Evolutionary conservation across 1,140 invertebrate genomes (phyloP).

Genomic region (Portunus trituberculatus): DNA sequence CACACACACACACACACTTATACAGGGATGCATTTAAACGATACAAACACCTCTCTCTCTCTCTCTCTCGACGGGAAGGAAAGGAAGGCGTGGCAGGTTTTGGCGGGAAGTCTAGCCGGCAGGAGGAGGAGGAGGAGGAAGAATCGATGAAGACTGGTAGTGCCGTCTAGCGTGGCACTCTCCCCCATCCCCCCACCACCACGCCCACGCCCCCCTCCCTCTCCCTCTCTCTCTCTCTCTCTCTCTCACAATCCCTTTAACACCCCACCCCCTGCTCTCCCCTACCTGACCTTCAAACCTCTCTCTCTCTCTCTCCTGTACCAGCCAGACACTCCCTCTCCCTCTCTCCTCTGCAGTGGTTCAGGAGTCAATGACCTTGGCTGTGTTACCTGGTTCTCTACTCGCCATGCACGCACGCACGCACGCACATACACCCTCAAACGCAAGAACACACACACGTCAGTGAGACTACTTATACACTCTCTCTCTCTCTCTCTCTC

Average conservation of each 20-base stretch:
- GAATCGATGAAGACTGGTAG: background rate
- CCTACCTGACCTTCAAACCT: background rate
- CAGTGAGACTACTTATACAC: background rate
- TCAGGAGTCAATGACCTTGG: slow-evolving; percentile 18
- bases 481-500: background rate
- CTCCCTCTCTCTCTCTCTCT: background rate
- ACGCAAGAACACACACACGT: background rate
- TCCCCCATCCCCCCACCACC: background rate
- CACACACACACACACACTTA: slow-evolving; percentile 19
- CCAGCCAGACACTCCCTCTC: background rate
- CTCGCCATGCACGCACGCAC: background rate
- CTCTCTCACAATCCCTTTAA: background rate
- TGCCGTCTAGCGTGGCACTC: slow-evolving; percentile 33
- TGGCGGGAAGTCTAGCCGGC: slow-evolving; percentile 52
- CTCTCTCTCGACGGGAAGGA: background rate
- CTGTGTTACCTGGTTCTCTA: background rate
- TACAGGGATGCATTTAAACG: background rate
- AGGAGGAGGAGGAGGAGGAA: background rate
- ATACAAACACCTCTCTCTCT: background rate
- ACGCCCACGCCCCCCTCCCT: background rate
- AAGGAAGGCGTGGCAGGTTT: slow-evolving; percentile 17
- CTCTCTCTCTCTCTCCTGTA: background rate
- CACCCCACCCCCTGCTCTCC: background rate
- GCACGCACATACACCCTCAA: background rate
- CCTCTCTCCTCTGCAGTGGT: background rate